phyloP scores from a whole-genome alignment of 1,140 invertebrate species.

The Tribolium castaneum region DNA sequence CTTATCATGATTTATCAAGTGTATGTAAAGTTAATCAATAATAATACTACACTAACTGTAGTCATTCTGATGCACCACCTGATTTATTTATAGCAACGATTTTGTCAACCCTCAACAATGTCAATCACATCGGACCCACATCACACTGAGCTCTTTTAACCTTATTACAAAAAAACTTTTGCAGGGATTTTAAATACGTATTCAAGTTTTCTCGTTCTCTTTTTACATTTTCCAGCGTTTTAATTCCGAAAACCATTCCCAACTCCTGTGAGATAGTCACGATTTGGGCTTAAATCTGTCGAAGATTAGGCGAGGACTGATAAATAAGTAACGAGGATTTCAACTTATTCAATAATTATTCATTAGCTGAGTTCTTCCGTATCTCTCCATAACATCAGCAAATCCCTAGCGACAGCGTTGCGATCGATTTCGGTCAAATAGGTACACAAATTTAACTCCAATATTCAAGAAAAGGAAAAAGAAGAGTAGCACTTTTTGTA shows the following conservation, averaged over 20 bases:
- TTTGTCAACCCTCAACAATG: too few species aligned
- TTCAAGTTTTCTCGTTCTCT: neutral
- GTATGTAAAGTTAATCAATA: too few species aligned
- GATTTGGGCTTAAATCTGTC: neutral
- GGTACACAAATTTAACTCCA: neutral
- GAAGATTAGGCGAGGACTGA: neutral
- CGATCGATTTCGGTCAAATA: neutral
- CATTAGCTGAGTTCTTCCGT: neutral
- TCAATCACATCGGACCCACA: too few species aligned
- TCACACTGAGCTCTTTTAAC: too few species aligned
- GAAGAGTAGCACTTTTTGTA: neutral
- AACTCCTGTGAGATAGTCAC: neutral
- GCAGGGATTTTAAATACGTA: neutral
- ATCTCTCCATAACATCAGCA: neutral
- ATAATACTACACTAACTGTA: too few species aligned
- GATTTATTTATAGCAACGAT: too few species aligned
- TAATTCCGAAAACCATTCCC: neutral
- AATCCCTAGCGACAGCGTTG: neutral
- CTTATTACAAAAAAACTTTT: too few species aligned
- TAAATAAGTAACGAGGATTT: neutral
- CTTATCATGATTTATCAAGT: too few species aligned
- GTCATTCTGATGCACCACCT: too few species aligned
- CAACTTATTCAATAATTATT: conserved; percentile 1
- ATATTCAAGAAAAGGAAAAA: neutral
- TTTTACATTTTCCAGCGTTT: neutral